phyloP scores from a whole-genome alignment of 2,797 vertebrate genomes.

The Pseudochirops corinnae region DNA sequence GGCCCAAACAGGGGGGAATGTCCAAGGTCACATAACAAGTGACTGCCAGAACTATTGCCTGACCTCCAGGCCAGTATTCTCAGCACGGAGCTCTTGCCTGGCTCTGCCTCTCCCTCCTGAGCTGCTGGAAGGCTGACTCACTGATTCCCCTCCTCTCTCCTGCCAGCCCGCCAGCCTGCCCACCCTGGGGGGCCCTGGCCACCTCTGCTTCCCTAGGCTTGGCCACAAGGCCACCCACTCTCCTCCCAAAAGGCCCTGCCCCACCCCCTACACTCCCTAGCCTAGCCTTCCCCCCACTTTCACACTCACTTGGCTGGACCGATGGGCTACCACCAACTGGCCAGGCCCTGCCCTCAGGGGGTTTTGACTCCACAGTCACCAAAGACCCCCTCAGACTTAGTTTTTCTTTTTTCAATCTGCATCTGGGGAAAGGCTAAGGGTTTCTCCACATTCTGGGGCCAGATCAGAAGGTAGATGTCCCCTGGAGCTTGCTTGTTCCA shows the following conservation, averaged over 20 bases:
- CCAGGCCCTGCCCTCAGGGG: slow-evolving; percentile 21
- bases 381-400: slow-evolving; percentile 22
- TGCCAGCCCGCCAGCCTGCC: slow-evolving; percentile 41
- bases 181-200: slow-evolving; percentile 71
- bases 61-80: neutral
- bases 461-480: slow-evolving; percentile 41
- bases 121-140: slow-evolving; percentile 82
- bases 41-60: neutral
- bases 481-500: neutral
- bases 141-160: slow-evolving; percentile 76
- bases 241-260: slow-evolving; percentile 57
- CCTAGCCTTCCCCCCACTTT: neutral
- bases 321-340: neutral
- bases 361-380: neutral
- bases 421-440: neutral
- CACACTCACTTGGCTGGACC: neutral
- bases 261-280: slow-evolving; percentile 57
- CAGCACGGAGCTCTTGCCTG: slow-evolving; percentile 65
- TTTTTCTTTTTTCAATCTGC: neutral
- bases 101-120: slow-evolving; percentile 78
- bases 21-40: neutral
- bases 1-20: neutral
- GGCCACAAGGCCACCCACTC: slow-evolving; percentile 66
- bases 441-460: neutral
- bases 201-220: neutral